A percentile compares a stretch with the other conserved stretches of the same genome.
Evolutionary conservation across 2,888 invertebrate species (phyloP).

Genomic region (Orchesellides sinensis): DNA sequence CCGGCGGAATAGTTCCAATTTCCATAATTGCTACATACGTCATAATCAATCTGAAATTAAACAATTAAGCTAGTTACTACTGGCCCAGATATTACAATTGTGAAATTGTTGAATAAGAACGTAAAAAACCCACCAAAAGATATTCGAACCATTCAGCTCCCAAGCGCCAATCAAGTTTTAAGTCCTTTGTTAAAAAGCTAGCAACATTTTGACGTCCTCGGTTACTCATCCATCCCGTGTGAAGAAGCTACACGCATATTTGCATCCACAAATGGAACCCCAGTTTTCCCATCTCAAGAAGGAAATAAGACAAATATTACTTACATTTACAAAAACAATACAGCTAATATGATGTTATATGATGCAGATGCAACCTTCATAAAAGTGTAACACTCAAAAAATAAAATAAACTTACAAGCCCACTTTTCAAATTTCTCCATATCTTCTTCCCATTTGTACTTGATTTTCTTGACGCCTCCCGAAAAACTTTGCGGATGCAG

Average conservation of each 20-base stretch:
- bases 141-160: conserved; percentile 77
- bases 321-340: no score
- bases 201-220: conserved; percentile 77
- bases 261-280: conserved; percentile 78
- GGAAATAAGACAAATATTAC: no score
- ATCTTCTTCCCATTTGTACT: conserved; percentile 66
- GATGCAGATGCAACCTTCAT: no score
- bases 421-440: conserved; percentile 66
- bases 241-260: conserved; percentile 77
- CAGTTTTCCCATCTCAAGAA: conserved; percentile 76
- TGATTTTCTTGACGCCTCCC: conserved; percentile 70
- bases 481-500: conserved; percentile 62
- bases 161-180: conserved; percentile 77
- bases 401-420: conserved; percentile 58
- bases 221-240: conserved; percentile 77
- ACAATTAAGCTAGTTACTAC: neutral
- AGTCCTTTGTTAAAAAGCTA: conserved; percentile 77
- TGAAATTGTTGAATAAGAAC: neutral
- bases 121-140: conserved; percentile 74
- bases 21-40: conserved; percentile 77
- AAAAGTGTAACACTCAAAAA: no score
- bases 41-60: conserved; percentile 75
- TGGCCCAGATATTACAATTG: neutral
- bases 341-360: no score
- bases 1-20: conserved; percentile 77